Percentiles rank a stretch among this genome's conserved stretches.
These are phyloP conservation scores for Copidosoma floridanum DNA, from an alignment of 1,140 invertebrate genomes.

Conservation along the genomic window DNA sequence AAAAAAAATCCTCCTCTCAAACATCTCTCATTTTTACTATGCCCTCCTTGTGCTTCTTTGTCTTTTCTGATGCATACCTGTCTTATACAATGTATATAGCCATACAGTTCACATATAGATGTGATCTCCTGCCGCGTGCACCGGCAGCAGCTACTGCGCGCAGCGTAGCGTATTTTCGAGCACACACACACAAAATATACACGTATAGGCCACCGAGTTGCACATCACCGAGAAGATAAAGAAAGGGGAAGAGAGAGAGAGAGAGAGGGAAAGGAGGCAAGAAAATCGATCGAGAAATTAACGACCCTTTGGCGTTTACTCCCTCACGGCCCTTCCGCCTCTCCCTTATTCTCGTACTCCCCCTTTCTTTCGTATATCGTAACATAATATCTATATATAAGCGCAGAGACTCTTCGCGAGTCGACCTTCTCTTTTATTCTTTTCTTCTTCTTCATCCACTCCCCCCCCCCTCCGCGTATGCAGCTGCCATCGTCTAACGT, in stretches of 20 bases:
- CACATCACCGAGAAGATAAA: too few species aligned
- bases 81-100: too few species aligned
- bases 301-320: slow-evolving; percentile 30
- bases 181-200: not conserved
- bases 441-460: not conserved
- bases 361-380: not conserved
- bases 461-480: not conserved
- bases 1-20: too few species aligned
- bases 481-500: too few species aligned
- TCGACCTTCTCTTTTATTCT: not conserved
- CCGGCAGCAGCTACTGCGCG: slow-evolving; percentile 13
- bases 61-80: too few species aligned
- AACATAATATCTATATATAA: too few species aligned
- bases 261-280: slow-evolving; percentile 6
- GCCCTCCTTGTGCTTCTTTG: slow-evolving; percentile 31
- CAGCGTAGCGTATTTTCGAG: not conserved
- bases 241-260: not conserved
- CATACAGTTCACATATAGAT: too few species aligned
- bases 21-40: not conserved
- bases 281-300: slow-evolving; percentile 25
- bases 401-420: too few species aligned
- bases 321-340: slow-evolving; percentile 23
- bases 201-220: not conserved
- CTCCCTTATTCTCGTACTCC: slow-evolving; percentile 16
- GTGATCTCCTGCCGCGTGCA: slow-evolving; percentile 20